Percentiles rank a stretch among this genome's conserved stretches.
phyloP scores from a whole-genome alignment of 1,140 invertebrate species.

The Laodelphax striatellus region DNA sequence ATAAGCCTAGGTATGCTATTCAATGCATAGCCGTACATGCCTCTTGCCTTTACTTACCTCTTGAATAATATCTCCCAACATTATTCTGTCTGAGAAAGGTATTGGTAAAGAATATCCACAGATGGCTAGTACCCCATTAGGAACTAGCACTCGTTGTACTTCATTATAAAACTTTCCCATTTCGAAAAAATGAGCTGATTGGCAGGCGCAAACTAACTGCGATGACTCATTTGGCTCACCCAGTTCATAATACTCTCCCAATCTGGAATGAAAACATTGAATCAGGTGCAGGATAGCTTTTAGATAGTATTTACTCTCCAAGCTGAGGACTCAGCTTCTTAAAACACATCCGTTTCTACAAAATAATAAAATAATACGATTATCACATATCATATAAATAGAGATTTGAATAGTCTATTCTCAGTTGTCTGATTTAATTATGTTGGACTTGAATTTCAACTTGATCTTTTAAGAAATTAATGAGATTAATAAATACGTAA shows the following conservation, averaged over 20 bases:
- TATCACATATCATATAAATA: too few species aligned
- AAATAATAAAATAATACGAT: too few species aligned
- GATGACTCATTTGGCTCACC: not conserved
- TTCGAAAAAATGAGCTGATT: not conserved
- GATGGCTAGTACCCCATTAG: not conserved
- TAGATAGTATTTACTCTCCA: too few species aligned
- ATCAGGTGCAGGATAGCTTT: not conserved
- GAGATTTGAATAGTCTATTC: too few species aligned
- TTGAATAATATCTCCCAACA: not conserved
- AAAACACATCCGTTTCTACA: too few species aligned
- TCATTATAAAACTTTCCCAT: not conserved
- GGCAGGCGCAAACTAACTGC: not conserved
- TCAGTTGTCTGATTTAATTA: too few species aligned
- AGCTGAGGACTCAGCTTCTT: too few species aligned
- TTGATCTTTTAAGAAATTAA: too few species aligned
- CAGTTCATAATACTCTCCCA: not conserved
- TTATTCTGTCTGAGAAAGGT: not conserved
- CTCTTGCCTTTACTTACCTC: not conserved
- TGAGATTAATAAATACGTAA: too few species aligned
- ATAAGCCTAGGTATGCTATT: too few species aligned
- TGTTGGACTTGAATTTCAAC: too few species aligned
- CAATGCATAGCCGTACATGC: too few species aligned
- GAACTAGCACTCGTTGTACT: not conserved
- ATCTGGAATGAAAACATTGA: not conserved
- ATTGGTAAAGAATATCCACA: not conserved